Conservation (phyloP, 2,888 invertebrate genomes). For the Melinaea menophilus region DNA sequence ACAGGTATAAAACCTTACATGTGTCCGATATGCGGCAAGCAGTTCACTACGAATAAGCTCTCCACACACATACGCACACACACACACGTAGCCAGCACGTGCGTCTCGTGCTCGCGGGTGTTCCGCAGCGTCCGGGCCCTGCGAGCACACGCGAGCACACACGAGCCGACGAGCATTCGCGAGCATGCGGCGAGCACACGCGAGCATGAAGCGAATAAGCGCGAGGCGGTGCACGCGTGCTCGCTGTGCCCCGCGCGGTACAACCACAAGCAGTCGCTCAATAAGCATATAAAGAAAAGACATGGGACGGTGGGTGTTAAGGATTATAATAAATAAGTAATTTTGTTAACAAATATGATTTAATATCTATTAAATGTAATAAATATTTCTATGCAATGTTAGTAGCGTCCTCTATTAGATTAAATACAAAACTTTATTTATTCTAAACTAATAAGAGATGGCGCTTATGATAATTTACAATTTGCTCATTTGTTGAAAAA, state of each 20-base stretch:
- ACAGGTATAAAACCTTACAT: constrained; percentile 60
- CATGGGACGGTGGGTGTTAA: constrained; percentile 38
- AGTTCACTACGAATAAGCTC: constrained; percentile 62
- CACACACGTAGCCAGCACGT: constrained; percentile 26
- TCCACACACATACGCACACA: constrained; percentile 51
- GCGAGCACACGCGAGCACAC: constrained; percentile 29
- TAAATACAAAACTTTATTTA: too few relatives aligned
- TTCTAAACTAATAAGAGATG: too few relatives aligned
- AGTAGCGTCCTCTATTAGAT: too few relatives aligned
- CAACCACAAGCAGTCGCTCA: constrained; percentile 55
- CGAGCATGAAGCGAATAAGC: constrained; percentile 23
- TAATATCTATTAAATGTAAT: not conserved
- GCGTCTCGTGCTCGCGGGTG: constrained; percentile 33
- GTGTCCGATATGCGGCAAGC: constrained; percentile 57
- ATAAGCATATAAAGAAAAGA: constrained; percentile 50
- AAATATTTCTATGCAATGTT: not conserved
- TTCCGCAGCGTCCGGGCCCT: constrained; percentile 35
- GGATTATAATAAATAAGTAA: too few relatives aligned
- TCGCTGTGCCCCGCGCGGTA: constrained; percentile 44
- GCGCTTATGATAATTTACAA: too few relatives aligned
- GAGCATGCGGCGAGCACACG: constrained; percentile 31
- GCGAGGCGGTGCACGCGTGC: constrained; percentile 38
- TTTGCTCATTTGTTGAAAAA: too few relatives aligned
- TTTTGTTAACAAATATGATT: too few relatives aligned
- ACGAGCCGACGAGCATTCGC: constrained; percentile 33